Conservation (phyloP, 2,888 invertebrate species). For the Athripsodes cinereus region DNA sequence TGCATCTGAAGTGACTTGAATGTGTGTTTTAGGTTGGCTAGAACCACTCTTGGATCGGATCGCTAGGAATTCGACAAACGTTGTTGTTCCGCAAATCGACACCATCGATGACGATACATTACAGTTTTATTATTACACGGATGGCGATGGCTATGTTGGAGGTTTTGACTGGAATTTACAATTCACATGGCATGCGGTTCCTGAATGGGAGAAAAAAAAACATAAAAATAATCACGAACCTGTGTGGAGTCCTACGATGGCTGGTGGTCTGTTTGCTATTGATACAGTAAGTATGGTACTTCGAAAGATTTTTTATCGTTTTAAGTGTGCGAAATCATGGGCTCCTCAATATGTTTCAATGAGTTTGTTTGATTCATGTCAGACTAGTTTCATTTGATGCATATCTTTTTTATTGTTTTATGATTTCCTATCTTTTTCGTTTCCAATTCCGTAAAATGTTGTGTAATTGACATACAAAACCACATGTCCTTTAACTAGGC, state of each 20-base stretch:
- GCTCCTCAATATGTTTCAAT: too few relatives aligned
- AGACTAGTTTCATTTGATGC: too few relatives aligned
- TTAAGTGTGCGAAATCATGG: too few relatives aligned
- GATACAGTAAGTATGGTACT: constrained; percentile 62
- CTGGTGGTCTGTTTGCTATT: constrained; percentile 96
- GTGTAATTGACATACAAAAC: too few relatives aligned
- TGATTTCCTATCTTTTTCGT: too few relatives aligned
- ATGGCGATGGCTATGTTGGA: constrained; percentile 81
- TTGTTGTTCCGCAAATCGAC: constrained; percentile 94
- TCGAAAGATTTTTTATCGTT: too few relatives aligned
- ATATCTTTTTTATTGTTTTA: too few relatives aligned
- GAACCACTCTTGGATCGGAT: constrained; percentile 89
- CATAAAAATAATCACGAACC: constrained; percentile 88
- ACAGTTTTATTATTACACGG: constrained; percentile 84
- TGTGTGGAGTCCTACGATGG: constrained; percentile 96
- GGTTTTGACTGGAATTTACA: constrained; percentile 92
- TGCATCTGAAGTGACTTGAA: too few relatives aligned
- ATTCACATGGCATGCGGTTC: constrained; percentile 99
- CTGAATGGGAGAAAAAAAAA: constrained; percentile 81
- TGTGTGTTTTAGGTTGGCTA: constrained; percentile 81
- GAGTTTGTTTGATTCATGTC: too few relatives aligned
- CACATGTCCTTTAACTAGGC: too few relatives aligned
- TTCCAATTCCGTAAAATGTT: too few relatives aligned
- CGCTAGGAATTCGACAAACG: constrained; percentile 76
- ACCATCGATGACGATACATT: constrained; percentile 91